Evolutionary conservation across 1,140 invertebrate genomes (phyloP).

Genomic region (Penaeus indicus): DNA sequence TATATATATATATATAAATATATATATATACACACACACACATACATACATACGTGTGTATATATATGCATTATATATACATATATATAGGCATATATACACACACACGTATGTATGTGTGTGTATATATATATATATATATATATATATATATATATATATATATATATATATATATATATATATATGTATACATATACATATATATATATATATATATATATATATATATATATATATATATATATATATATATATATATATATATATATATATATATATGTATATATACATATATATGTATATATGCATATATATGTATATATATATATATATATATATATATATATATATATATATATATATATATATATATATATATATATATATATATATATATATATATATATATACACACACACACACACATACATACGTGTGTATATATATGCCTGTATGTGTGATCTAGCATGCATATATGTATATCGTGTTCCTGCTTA

Average conservation of each 20-base stretch:
- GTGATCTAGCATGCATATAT: no score
- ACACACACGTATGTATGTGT: constrained; percentile 21
- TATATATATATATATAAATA: constrained; percentile 17
- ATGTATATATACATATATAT: constrained; percentile 8
- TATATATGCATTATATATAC: constrained; percentile 15
- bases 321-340: background rate
- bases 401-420: no score
- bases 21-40: background rate
- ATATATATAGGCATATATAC: background rate
- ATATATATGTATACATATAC: constrained; percentile 6
- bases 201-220: constrained; percentile 26
- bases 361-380: no score
- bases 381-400: no score
- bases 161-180: constrained; percentile 26
- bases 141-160: constrained; percentile 26
- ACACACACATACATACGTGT: no score
- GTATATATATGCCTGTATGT: no score
- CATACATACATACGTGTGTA: background rate
- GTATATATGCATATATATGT: background rate
- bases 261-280: constrained; percentile 26
- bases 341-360: no score
- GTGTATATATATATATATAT: constrained; percentile 26
- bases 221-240: constrained; percentile 17
- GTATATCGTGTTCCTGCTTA: no score
- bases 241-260: constrained; percentile 25